Conservation (phyloP, 2,113 vertebrate genomes). For the Larimichthys crocea region DNA sequence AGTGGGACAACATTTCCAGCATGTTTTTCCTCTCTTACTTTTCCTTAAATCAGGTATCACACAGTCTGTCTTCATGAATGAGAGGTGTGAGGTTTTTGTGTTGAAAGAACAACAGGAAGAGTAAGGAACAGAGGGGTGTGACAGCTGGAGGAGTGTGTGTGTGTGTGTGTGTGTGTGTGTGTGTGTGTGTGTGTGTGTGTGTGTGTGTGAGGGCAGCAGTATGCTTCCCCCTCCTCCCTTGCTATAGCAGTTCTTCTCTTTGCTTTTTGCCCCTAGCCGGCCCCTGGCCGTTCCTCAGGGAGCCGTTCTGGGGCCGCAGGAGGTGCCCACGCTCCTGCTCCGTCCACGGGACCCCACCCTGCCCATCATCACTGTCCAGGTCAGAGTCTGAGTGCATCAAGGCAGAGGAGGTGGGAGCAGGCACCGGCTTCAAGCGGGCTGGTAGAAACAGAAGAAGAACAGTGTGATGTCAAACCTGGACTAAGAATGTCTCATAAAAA, state of each 20-base stretch:
- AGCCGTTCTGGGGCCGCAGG: constrained; percentile 93
- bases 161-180: not conserved
- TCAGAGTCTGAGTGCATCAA: constrained; percentile 98
- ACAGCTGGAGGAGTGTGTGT: constrained; percentile 6
- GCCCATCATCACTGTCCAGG: constrained; percentile 95
- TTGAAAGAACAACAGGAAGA: constrained; percentile 38
- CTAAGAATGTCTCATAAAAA: not conserved
- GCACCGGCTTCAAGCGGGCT: constrained; percentile 90
- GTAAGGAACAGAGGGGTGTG: constrained; percentile 15
- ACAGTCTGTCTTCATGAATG: constrained; percentile 41
- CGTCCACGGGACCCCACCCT: constrained; percentile 89
- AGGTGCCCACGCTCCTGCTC: constrained; percentile 94
- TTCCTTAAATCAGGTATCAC: constrained; percentile 1
- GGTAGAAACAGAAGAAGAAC: not conserved
- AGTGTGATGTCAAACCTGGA: not conserved
- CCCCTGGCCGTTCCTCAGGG: constrained; percentile 91
- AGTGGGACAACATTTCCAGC: constrained; percentile 61
- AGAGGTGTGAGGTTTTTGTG: constrained; percentile 62
- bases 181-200: no score
- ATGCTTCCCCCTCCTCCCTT: constrained; percentile 37
- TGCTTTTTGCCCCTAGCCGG: constrained; percentile 87
- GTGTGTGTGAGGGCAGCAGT: constrained; percentile 27
- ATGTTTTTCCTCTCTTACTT: constrained; percentile 36
- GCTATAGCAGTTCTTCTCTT: constrained; percentile 85
- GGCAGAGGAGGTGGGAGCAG: constrained; percentile 89